A percentile compares a stretch with the other conserved stretches of the same genome.
These are phyloP conservation scores for Acestrorhynchus altus DNA, from an alignment of 2,797 vertebrate genomes.

Conservation along the genomic window DNA sequence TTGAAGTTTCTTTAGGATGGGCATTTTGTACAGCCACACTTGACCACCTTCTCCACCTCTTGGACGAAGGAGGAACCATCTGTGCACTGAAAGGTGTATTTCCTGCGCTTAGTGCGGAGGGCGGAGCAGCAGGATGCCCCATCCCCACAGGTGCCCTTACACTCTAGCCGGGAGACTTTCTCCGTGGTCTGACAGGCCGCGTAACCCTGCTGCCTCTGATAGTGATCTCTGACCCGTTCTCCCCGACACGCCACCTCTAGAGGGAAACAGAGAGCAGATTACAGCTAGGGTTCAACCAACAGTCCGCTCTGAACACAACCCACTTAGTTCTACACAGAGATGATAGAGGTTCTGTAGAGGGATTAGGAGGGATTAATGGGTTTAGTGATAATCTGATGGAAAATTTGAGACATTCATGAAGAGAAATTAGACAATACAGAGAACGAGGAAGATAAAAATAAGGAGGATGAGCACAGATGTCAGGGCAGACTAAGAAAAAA, in stretches of 20 bases:
- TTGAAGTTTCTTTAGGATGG: conserved; percentile 78
- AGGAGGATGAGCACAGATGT: too few relatives aligned
- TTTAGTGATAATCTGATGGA: too few relatives aligned
- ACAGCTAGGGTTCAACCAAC: background rate
- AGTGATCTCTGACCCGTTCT: conserved; percentile 96
- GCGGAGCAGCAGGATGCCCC: conserved; percentile 90
- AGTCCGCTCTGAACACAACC: too few relatives aligned
- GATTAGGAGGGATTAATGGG: too few relatives aligned
- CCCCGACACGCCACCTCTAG: conserved; percentile 98
- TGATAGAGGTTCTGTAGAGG: too few relatives aligned
- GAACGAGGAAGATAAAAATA: too few relatives aligned
- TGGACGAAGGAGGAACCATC: conserved; percentile 97
- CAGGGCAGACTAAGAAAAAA: too few relatives aligned
- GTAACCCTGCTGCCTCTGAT: conserved; percentile 98
- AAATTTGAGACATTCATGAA: too few relatives aligned
- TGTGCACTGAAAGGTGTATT: conserved; percentile 98
- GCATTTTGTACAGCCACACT: conserved; percentile 95
- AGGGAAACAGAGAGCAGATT: conserved; percentile 33
- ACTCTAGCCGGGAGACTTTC: conserved; percentile 97
- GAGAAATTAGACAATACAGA: too few relatives aligned
- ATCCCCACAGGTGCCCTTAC: conserved; percentile 85
- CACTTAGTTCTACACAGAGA: background rate
- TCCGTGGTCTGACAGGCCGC: conserved; percentile 98
- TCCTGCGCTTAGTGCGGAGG: conserved; percentile 95
- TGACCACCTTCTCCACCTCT: conserved; percentile 97